Conservation (phyloP, 92 coral and sea anemone genomes). For the Heliopora coerulea region DNA sequence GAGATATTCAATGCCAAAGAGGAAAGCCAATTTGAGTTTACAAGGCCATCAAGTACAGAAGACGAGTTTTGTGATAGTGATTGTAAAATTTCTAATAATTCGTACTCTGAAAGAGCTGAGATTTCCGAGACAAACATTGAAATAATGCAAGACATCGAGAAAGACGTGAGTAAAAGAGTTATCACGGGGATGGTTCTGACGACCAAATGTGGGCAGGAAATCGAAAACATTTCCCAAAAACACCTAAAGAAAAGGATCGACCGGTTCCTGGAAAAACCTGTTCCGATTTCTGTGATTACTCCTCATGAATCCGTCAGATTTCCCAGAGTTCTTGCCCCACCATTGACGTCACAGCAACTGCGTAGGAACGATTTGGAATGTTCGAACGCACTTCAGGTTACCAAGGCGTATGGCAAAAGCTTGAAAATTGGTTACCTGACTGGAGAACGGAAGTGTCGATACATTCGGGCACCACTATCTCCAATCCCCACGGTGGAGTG, state of each 20-base stretch:
- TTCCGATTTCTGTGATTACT: constrained; percentile 17
- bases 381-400: constrained; percentile 1
- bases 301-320: background rate
- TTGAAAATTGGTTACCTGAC: background rate
- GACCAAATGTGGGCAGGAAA: constrained; percentile 4
- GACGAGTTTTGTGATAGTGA: background rate
- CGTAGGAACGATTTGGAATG: constrained; percentile 8
- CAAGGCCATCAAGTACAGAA: background rate
- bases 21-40: background rate
- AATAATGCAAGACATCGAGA: background rate
- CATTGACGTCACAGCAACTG: background rate
- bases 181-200: constrained; percentile 35
- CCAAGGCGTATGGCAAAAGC: constrained; percentile 19
- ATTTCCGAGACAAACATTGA: background rate
- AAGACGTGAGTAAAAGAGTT: constrained; percentile 32
- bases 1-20: background rate
- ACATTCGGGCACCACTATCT: constrained; percentile 26
- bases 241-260: constrained; percentile 17
- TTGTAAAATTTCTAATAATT: background rate
- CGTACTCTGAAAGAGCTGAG: background rate
- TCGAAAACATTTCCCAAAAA: constrained; percentile 21
- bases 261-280: constrained; percentile 5
- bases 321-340: constrained; percentile 25
- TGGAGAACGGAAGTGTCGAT: constrained; percentile 19
- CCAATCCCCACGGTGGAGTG: constrained; percentile 31